These are phyloP conservation scores for Lithosia quadra DNA, from an alignment of 2,888 invertebrate species.

Conservation along the genomic window DNA sequence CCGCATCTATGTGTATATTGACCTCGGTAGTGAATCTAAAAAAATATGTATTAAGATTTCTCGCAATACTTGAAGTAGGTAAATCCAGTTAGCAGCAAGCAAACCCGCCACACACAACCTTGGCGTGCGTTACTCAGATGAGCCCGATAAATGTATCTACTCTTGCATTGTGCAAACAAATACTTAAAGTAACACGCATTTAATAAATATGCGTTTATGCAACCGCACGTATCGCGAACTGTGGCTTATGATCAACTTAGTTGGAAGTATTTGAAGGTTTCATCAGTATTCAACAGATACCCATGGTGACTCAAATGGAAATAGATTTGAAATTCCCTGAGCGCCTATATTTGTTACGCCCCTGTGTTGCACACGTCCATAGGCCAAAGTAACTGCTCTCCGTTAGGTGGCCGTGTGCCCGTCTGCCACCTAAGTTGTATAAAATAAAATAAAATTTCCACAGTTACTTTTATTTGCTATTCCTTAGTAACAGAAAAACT, in stretches of 20 bases:
- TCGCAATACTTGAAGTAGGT: neutral
- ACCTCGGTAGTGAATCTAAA: neutral
- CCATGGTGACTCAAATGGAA: neutral
- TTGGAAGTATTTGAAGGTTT: neutral
- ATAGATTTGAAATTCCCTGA: too few relatives aligned
- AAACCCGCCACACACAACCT: slow-evolving; percentile 45
- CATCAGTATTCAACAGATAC: neutral
- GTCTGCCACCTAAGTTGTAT: too few relatives aligned
- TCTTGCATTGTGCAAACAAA: slow-evolving; percentile 22
- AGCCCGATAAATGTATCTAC: slow-evolving; percentile 31
- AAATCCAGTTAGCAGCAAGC: neutral
- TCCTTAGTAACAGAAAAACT: neutral
- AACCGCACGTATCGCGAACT: slow-evolving; percentile 14
- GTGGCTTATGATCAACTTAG: neutral
- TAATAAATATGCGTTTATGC: slow-evolving; percentile 19
- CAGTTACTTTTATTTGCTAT: too few relatives aligned
- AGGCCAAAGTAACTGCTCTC: too few relatives aligned
- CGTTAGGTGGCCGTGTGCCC: too few relatives aligned
- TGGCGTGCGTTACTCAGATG: slow-evolving; percentile 49
- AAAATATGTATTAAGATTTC: neutral
- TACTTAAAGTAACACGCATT: slow-evolving; percentile 18
- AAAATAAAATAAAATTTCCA: too few relatives aligned
- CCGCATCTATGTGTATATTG: neutral
- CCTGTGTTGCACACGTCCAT: too few relatives aligned
- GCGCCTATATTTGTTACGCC: too few relatives aligned